phyloP scores from a whole-genome alignment of 1,140 invertebrate genomes.

The Pogonus chalceus region DNA sequence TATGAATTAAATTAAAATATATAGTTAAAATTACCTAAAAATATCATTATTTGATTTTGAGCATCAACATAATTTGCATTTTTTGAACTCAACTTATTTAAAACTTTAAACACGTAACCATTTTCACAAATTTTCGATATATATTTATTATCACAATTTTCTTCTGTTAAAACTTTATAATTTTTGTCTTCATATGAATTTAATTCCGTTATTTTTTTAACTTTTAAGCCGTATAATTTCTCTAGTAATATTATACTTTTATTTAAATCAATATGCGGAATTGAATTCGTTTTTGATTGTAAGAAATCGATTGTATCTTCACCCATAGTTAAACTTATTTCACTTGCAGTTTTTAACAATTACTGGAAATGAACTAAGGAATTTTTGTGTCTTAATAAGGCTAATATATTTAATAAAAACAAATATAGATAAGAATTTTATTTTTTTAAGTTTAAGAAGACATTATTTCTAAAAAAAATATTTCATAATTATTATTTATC shows the following conservation, averaged over 20 bases:
- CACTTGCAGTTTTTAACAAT: no score
- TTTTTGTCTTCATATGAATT: conserved; percentile 78
- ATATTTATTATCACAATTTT: conserved; percentile 14
- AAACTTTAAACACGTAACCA: conserved; percentile 72
- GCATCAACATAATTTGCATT: conserved; percentile 54
- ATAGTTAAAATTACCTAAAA: conserved; percentile 33
- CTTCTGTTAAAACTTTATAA: conserved; percentile 36
- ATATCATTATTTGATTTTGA: conserved; percentile 58
- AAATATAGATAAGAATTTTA: no score
- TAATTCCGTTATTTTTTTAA: conserved; percentile 52
- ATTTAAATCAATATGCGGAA: conserved; percentile 45
- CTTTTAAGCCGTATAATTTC: conserved; percentile 57
- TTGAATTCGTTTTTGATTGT: conserved; percentile 52
- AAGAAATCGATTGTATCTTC: no score
- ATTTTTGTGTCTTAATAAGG: no score
- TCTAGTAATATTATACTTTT: conserved; percentile 45
- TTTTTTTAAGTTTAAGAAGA: no score
- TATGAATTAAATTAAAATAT: conserved; percentile 12
- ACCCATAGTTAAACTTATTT: no score
- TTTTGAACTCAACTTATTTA: conserved; percentile 68
- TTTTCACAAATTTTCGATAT: conserved; percentile 23
- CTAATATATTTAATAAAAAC: no score
- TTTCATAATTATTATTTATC: no score
- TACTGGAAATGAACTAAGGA: no score
- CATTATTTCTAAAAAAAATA: no score